A percentile compares a stretch with the other conserved stretches of the same genome.
phyloP scores from a whole-genome alignment of 2,113 vertebrate species.

The Aix galericulata region DNA sequence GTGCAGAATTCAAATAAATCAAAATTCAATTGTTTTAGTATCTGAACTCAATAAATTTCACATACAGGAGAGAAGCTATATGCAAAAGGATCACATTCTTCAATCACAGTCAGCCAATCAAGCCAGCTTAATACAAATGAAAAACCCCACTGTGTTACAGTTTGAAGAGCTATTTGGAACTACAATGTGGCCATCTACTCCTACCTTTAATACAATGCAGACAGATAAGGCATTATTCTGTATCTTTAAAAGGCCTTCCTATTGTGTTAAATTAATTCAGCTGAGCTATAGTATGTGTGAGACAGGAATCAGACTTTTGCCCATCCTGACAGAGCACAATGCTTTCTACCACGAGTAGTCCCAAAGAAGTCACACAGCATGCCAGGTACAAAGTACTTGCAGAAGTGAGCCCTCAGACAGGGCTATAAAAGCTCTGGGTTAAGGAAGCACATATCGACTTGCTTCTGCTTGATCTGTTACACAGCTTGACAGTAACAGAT shows the following conservation, averaged over 20 bases:
- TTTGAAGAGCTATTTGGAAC: conserved; percentile 20
- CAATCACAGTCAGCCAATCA: conserved; percentile 34
- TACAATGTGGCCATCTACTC: conserved; percentile 13
- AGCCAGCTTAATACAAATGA: background rate
- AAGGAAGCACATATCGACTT: conserved; percentile 40
- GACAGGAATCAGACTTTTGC: conserved; percentile 23
- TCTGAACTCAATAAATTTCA: background rate
- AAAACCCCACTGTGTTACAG: conserved; percentile 30
- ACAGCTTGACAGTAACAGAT: conserved; percentile 67
- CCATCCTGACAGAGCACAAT: conserved; percentile 22
- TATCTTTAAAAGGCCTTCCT: background rate
- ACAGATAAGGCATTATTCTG: conserved; percentile 31
- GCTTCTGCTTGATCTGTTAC: conserved; percentile 56
- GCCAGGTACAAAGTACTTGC: conserved; percentile 32
- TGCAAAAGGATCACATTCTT: conserved; percentile 27
- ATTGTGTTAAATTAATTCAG: conserved; percentile 20
- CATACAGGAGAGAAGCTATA: background rate
- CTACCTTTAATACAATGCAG: conserved; percentile 17
- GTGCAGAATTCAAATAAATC: background rate
- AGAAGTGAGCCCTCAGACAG: conserved; percentile 32
- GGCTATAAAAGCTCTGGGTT: conserved; percentile 41
- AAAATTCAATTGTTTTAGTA: conserved; percentile 45
- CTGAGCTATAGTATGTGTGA: conserved; percentile 1
- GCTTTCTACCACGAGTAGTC: background rate
- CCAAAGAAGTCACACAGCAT: conserved; percentile 4